phyloP scores from a whole-genome alignment of 2,113 vertebrate species.

The Carettochelys insculpta region DNA sequence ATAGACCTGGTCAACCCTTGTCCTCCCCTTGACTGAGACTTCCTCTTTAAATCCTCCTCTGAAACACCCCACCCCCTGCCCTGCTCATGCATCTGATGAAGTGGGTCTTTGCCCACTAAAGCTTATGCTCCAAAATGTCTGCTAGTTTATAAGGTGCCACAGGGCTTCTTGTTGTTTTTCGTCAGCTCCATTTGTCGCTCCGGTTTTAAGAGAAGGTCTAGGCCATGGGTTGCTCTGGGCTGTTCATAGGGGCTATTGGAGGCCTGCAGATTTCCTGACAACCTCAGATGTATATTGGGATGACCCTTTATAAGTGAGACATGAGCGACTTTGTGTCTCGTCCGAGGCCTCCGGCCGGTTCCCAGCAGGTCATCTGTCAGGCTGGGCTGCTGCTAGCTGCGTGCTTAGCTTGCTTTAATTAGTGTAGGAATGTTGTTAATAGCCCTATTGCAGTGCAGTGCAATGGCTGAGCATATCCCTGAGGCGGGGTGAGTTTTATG shows the following conservation, averaged over 20 bases:
- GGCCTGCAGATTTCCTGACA: not conserved
- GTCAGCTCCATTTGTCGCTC: not conserved
- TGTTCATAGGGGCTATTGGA: not conserved
- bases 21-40: too few relatives aligned
- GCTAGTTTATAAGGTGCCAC: too few relatives aligned
- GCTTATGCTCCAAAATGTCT: too few relatives aligned
- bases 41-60: too few relatives aligned
- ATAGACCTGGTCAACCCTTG: too few relatives aligned
- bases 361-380: not conserved
- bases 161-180: too few relatives aligned
- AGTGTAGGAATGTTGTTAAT: not conserved
- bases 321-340: not conserved
- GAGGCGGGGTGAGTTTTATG: not conserved
- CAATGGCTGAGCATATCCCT: not conserved
- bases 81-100: too few relatives aligned
- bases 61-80: too few relatives aligned
- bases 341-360: not conserved
- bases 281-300: not conserved
- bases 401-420: not conserved
- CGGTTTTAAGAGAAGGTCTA: not conserved
- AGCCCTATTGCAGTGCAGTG: not conserved
- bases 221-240: not conserved
- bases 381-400: not conserved
- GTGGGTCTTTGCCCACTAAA: too few relatives aligned
- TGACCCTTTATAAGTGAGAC: too few relatives aligned